phyloP scores from a whole-genome alignment of 2,113 vertebrate genomes.

The Centropristis striata region DNA sequence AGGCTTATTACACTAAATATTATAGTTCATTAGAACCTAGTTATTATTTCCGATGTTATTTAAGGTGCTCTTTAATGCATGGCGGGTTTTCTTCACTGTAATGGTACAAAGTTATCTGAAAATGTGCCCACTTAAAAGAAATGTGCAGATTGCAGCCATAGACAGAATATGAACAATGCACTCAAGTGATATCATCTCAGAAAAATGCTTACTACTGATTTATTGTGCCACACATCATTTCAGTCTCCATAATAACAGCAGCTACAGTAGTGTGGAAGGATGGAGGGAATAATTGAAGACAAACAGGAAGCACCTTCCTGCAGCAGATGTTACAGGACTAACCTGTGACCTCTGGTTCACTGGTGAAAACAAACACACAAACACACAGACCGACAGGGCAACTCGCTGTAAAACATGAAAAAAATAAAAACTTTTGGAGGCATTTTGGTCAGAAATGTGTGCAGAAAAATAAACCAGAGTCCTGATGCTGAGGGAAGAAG shows the following conservation, averaged over 20 bases:
- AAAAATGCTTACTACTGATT: background rate
- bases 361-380: slow-evolving; percentile 30
- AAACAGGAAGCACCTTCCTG: slow-evolving; percentile 67
- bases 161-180: background rate
- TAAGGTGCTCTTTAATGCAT: too few species aligned
- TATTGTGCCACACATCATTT: slow-evolving; percentile 8
- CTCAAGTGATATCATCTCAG: background rate
- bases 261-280: slow-evolving; percentile 34
- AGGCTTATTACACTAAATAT: background rate
- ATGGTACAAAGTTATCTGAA: too few species aligned
- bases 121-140: too few species aligned
- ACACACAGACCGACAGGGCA: background rate
- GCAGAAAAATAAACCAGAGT: background rate
- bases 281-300: slow-evolving; percentile 36
- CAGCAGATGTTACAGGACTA: slow-evolving; percentile 38
- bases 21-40: too few species aligned
- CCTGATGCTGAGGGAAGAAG: background rate
- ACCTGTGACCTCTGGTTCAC: slow-evolving; percentile 22
- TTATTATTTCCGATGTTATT: too few species aligned
- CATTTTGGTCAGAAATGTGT: slow-evolving; percentile 9
- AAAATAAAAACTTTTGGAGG: background rate
- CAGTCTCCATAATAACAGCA: too few species aligned
- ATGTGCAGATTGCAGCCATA: too few species aligned
- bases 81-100: too few species aligned
- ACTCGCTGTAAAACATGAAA: background rate